phyloP scores from a whole-genome alignment of 2,888 invertebrate species.

The Epistrophe eligans region DNA sequence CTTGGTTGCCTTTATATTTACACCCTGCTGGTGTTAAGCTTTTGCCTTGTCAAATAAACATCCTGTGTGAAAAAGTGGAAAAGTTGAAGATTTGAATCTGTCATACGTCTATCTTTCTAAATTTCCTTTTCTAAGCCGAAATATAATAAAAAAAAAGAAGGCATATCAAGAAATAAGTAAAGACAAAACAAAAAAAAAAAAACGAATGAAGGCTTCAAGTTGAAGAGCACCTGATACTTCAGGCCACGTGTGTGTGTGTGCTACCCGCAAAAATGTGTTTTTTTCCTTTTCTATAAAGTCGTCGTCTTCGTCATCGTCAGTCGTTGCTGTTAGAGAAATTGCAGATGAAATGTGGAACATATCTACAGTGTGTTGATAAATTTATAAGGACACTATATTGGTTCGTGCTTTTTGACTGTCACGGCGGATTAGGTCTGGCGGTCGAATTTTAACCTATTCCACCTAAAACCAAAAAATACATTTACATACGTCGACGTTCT shows the following conservation, averaged over 20 bases:
- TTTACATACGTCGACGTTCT: no score
- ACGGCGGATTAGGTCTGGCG: no score
- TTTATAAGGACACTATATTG: no score
- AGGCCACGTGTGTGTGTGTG: not conserved
- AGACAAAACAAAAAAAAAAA: not conserved
- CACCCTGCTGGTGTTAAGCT: slow-evolving; percentile 26
- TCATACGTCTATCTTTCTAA: slow-evolving; percentile 60
- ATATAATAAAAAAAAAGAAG: slow-evolving; percentile 5
- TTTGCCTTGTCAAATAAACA: slow-evolving; percentile 62
- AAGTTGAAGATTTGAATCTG: slow-evolving; percentile 74
- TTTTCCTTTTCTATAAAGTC: slow-evolving; percentile 12
- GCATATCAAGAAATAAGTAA: not conserved
- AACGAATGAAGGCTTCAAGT: slow-evolving; percentile 42
- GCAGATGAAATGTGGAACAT: not conserved
- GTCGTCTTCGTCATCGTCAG: not conserved
- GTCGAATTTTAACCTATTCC: no score
- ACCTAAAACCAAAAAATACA: no score
- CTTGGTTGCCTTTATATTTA: not conserved
- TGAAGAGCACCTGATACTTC: slow-evolving; percentile 59
- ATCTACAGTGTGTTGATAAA: not conserved
- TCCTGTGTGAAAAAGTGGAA: slow-evolving; percentile 59
- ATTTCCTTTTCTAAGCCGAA: slow-evolving; percentile 15
- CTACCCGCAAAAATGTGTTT: slow-evolving; percentile 26
- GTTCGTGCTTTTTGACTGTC: no score
- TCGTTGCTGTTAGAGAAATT: not conserved